Base-by-base conservation (phyloP, 2,797 vertebrate species). In the Rhinichthys osculus region DNA sequence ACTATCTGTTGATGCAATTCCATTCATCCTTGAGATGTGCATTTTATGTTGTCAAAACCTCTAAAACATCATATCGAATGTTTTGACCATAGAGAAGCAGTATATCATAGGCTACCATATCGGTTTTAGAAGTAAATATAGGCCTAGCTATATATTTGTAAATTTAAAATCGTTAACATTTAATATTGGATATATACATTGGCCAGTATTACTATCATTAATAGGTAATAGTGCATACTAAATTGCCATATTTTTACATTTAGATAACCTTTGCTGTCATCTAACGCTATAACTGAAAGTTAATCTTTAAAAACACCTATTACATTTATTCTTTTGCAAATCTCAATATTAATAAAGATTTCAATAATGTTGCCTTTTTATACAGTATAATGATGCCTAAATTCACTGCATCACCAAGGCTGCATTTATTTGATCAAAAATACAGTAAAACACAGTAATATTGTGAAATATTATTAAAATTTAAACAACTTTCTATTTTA, bases 21-120 rank as follows among this genome's bases (percentile, higher is more conserved):
- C 35, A 44, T 84, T 67, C 11, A 72, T 59, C 30, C 16, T 27
- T 30, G 38, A 52, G 38, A 70, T 86, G 50, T 27, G 86, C 66
- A 78, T 64, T 19, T 7, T 11, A 21, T 23, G 19, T 35, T 16
- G 74, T 59, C 33, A 23, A 50, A 80, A 66, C 33, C 27, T 80
- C 5, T 13, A 11, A 64, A 62, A 62, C 42, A 42, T 42, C n/a
- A 78, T 62, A 19, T 62, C 57, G 7, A 78, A 62, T 30, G 38
- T 78, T 78, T 78, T 42, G 23, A 42, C 23, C 3, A 44, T 40
- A n/a, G 19, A 17, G 19, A 57, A 23, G 3, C 73, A 57, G 19
- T 21, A 0, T 19, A 67, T 67, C 30, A 67, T 44, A 4, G 14
- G 14, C 8, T 77, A 38, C 1, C 6, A 16, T n/a, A 77, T 38